These are phyloP conservation scores for Chrysocyon brachyurus DNA, from an alignment of 2,797 vertebrate species.

Conservation along the genomic window DNA sequence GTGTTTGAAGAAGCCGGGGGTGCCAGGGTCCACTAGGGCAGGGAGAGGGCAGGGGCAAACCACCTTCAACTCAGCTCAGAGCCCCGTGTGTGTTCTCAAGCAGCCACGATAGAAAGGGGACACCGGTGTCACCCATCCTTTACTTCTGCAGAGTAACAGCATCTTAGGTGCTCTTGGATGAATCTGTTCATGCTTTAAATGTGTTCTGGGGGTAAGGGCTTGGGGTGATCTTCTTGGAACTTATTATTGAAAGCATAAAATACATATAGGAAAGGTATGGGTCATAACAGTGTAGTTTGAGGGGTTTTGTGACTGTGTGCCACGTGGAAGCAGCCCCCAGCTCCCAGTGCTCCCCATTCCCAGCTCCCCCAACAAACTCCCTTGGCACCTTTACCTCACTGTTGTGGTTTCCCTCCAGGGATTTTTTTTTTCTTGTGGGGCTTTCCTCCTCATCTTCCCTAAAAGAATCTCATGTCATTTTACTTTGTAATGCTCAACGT, in stretches of 20 bases:
- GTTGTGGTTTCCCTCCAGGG: not conserved
- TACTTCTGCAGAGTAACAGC: not conserved
- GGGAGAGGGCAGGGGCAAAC: too few relatives aligned
- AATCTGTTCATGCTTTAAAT: not conserved
- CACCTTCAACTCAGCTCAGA: not conserved
- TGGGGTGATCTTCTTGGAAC: not conserved
- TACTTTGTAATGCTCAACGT: not conserved
- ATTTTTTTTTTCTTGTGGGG: not conserved
- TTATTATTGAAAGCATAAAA: not conserved
- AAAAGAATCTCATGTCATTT: not conserved
- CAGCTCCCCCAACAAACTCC: not conserved
- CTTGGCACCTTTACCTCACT: not conserved
- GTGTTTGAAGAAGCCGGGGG: not conserved
- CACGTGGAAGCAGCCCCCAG: not conserved
- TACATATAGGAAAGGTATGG: not conserved
- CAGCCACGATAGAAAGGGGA: not conserved
- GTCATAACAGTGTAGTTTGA: fast-evolving
- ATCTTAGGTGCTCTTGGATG: fast-evolving
- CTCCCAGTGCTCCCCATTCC: not conserved
- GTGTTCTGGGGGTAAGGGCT: not conserved
- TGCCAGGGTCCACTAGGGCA: fast-evolving
- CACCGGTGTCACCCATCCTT: fast-evolving
- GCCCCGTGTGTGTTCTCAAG: not conserved
- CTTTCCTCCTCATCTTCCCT: not conserved
- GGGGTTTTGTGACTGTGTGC: fast-evolving